phyloP scores from a whole-genome alignment of 2,113 vertebrate genomes.

The Triplophysa tibetana region DNA sequence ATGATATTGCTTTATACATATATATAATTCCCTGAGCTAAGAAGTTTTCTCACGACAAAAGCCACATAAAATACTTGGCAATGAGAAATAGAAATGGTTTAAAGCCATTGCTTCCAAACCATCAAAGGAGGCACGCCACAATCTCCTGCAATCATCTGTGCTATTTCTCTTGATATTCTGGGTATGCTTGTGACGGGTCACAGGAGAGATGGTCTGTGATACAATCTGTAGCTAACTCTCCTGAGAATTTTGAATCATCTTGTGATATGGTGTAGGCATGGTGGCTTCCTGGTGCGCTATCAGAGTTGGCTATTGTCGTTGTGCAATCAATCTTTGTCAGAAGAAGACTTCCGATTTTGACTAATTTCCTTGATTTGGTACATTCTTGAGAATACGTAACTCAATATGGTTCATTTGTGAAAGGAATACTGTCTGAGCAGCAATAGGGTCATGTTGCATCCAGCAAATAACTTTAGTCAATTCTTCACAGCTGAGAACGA shows the following conservation, averaged over 20 bases:
- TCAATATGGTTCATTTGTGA: neutral
- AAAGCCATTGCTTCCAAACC: constrained; percentile 65
- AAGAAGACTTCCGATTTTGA: constrained; percentile 1
- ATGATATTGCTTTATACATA: neutral
- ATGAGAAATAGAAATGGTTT: constrained; percentile 67
- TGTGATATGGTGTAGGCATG: neutral
- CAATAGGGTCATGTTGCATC: neutral
- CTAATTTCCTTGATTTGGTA: neutral
- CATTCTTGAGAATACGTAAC: neutral
- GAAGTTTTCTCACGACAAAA: constrained; percentile 15
- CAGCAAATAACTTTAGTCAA: neutral
- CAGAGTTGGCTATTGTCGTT: neutral
- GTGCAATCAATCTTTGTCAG: constrained; percentile 13
- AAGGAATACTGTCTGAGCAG: constrained; percentile 5
- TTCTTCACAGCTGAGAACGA: constrained; percentile 20
- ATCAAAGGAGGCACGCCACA: constrained; percentile 66
- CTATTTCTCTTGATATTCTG: constrained; percentile 61
- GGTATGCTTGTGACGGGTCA: constrained; percentile 58
- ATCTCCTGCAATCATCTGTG: constrained; percentile 64
- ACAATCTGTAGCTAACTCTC: constrained; percentile 35
- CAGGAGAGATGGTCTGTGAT: constrained; percentile 48
- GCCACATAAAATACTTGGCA: constrained; percentile 42
- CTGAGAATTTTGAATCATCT: constrained; percentile 21
- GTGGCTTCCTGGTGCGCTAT: constrained; percentile 20
- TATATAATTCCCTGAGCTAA: neutral